Evolutionary conservation across 2,888 invertebrate species (phyloP).

Genomic region (Carpatolechia fugitivella): DNA sequence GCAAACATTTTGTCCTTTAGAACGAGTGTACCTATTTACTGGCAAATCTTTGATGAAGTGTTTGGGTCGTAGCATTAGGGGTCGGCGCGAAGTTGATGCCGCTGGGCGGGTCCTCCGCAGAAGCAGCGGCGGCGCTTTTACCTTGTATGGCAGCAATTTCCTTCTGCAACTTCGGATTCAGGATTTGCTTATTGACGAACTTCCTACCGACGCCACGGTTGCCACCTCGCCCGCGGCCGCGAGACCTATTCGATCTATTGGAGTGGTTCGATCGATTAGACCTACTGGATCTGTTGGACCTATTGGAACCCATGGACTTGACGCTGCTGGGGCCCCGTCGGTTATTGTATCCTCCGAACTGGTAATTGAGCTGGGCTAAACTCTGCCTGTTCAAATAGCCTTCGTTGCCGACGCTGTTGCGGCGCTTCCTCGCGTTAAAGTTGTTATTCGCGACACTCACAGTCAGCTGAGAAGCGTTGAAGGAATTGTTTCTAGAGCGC

Average conservation of each 20-base stretch:
- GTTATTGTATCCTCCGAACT: constrained; percentile 54
- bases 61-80: constrained; percentile 61
- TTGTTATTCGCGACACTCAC: constrained; percentile 74
- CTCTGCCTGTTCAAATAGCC: constrained; percentile 63
- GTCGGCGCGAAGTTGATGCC: constrained; percentile 61
- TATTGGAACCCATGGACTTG: constrained; percentile 64
- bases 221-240: constrained; percentile 59
- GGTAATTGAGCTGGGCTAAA: constrained; percentile 60
- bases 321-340: constrained; percentile 67
- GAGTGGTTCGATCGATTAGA: constrained; percentile 53
- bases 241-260: constrained; percentile 44
- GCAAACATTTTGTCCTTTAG: not conserved
- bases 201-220: constrained; percentile 58
- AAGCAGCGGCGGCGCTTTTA: constrained; percentile 40
- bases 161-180: constrained; percentile 65
- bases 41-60: constrained; percentile 71
- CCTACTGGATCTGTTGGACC: constrained; percentile 50
- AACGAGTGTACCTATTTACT: constrained; percentile 30
- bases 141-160: constrained; percentile 72
- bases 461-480: constrained; percentile 52
- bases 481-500: constrained; percentile 63
- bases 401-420: constrained; percentile 63
- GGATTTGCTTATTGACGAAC: constrained; percentile 60
- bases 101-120: constrained; percentile 36
- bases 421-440: constrained; percentile 52